phyloP scores from a whole-genome alignment of 1,140 invertebrate species.

The Bombyx mandarina region DNA sequence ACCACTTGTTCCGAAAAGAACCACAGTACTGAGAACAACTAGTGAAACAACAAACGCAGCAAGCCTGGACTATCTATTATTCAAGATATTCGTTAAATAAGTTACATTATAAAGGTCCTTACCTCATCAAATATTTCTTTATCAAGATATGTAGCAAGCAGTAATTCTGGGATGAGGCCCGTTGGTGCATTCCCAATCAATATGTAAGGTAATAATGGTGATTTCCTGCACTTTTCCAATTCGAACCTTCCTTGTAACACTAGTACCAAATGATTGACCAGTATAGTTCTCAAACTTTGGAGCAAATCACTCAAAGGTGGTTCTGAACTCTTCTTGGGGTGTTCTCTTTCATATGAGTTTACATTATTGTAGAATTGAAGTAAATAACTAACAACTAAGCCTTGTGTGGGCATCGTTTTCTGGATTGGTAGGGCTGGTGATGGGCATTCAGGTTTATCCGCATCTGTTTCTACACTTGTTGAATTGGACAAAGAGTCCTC shows the following conservation, averaged over 20 bases:
- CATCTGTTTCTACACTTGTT: slow-evolving; percentile 40
- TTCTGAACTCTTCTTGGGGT: slow-evolving; percentile 78
- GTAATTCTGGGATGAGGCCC: slow-evolving; percentile 58
- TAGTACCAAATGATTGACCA: slow-evolving; percentile 61
- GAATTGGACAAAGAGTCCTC: slow-evolving; percentile 31
- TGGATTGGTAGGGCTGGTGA: slow-evolving; percentile 45
- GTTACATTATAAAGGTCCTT: slow-evolving; percentile 9
- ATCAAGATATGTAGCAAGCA: slow-evolving; percentile 52
- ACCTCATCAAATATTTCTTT: slow-evolving; percentile 60
- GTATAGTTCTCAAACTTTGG: slow-evolving; percentile 51
- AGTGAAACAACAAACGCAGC: no score
- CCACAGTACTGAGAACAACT: no score
- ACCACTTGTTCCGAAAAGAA: no score
- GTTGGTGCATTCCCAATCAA: slow-evolving; percentile 52
- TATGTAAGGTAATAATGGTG: slow-evolving; percentile 56
- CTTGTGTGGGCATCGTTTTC: slow-evolving; percentile 56
- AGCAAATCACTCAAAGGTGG: slow-evolving; percentile 67
- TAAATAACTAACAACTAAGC: slow-evolving; percentile 72
- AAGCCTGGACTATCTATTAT: not conserved
- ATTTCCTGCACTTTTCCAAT: slow-evolving; percentile 50
- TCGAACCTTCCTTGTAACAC: slow-evolving; percentile 52
- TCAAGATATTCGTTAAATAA: not conserved
- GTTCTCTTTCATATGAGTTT: slow-evolving; percentile 77
- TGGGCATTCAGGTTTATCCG: slow-evolving; percentile 47
- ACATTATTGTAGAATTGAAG: slow-evolving; percentile 79